Evolutionary conservation across 2,888 invertebrate genomes (phyloP).

Genomic region (Drosophila incognita): DNA sequence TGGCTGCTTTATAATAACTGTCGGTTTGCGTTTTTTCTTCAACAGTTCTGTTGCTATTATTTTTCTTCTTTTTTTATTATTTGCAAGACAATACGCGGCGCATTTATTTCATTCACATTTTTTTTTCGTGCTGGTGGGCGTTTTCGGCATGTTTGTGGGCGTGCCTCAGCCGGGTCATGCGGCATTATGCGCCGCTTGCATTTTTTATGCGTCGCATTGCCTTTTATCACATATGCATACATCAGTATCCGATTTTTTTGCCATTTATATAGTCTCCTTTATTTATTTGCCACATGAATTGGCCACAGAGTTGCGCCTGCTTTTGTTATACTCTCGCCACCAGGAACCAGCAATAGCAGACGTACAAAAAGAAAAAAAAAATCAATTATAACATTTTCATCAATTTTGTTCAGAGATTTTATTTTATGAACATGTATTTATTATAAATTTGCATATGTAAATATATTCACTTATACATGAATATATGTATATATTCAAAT

Average conservation of each 20-base stretch:
- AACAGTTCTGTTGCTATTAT: constrained; percentile 61
- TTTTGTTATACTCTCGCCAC: constrained; percentile 32
- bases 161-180: constrained; percentile 66
- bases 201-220: constrained; percentile 70
- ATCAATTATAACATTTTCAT: not conserved
- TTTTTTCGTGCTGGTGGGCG: constrained; percentile 10
- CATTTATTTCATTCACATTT: constrained; percentile 57
- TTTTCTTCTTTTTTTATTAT: constrained; percentile 31
- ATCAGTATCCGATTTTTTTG: constrained; percentile 52
- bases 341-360: constrained; percentile 3
- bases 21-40: constrained; percentile 77
- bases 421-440: not conserved
- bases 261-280: constrained; percentile 41
- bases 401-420: not conserved
- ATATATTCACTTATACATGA: not conserved
- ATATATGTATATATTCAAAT: not conserved
- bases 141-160: constrained; percentile 35
- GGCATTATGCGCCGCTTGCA: constrained; percentile 71
- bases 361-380: not conserved
- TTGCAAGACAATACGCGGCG: constrained; percentile 55
- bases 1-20: constrained; percentile 73
- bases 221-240: constrained; percentile 77
- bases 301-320: constrained; percentile 50
- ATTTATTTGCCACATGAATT: constrained; percentile 62
- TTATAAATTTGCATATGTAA: not conserved